Conservation (phyloP, 1,140 invertebrate species). For the Microplitis mediator region DNA sequence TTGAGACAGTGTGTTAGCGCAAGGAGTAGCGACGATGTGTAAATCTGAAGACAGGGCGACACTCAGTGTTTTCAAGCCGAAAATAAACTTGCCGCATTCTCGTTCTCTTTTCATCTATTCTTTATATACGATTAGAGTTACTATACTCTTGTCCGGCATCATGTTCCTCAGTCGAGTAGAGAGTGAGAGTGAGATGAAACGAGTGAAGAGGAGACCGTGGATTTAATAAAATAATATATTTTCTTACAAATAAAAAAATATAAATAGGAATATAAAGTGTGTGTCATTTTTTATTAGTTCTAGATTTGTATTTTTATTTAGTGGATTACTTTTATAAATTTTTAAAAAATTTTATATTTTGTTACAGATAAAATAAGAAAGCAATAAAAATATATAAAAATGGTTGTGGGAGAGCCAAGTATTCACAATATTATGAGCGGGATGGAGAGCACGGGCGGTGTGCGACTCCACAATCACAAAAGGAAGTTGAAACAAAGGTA, state of each 20-base stretch:
- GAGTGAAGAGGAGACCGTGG: no score
- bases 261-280: background rate
- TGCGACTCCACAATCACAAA: slow-evolving; percentile 80
- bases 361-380: slow-evolving; percentile 33
- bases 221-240: background rate
- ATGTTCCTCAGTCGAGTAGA: background rate
- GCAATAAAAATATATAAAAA: slow-evolving; percentile 58
- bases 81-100: slow-evolving; percentile 53
- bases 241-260: background rate
- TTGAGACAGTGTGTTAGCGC: background rate
- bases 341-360: slow-evolving; percentile 23
- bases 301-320: background rate
- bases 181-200: no score
- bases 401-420: slow-evolving; percentile 75
- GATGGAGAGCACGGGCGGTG: slow-evolving; percentile 80
- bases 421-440: slow-evolving; percentile 85
- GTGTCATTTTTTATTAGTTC: no score
- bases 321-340: background rate
- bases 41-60: slow-evolving; percentile 33
- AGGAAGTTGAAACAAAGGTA: slow-evolving; percentile 80
- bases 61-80: slow-evolving; percentile 36
- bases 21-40: background rate
- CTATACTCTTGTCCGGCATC: slow-evolving; percentile 14
- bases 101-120: slow-evolving; percentile 37
- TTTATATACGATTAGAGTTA: slow-evolving; percentile 26